Base-by-base conservation (phyloP, 2,888 invertebrate species). In the Fragum whitleyi region DNA sequence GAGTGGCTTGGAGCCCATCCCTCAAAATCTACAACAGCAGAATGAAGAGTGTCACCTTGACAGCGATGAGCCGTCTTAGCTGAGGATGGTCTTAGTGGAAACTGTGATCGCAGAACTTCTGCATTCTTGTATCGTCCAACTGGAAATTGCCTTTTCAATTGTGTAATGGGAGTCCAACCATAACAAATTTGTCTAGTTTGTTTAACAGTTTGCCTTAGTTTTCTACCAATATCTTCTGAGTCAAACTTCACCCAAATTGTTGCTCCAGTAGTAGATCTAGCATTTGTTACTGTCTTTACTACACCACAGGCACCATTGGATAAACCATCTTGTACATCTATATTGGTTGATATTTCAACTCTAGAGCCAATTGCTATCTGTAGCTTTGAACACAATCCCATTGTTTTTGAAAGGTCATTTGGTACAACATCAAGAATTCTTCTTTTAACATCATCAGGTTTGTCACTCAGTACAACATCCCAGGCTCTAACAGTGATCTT, bases 321-420 rank as follows among this genome's bases (percentile, higher is more conserved):
- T 47, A 81, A 21, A 14, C 84, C 84, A 79, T 84, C 84, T 21
- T 51, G 57, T 16, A 75, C 72, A 69, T 78, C 71, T 21, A 78
- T 42, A 28, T 84, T 84, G n/a, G 29, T 55, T n/a, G 55, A 72
- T 9, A 81, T 19, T 53, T 78, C 77, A 39, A 36, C 39, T 53
- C 74, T 53, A 32, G 69, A 28, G n/a, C 69, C 82, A 28, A 82
- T 23, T 19, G 75, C 79, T 16, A 28, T 57, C 21, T 26, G n/a
- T 9, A 36, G 11, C 11, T 7, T 42, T 6, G 36, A 39, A 14
- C 32, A 23, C 16, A 39, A 14, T 39, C 71, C 71, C 71, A 71
- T 71, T n/a, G 71, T 39, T 16, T 57, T 36, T 23, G 14, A 39
- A 23, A 23, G 6, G 3, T 26, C 23, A 26, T 5, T 23, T 57